Base-by-base conservation (phyloP, 1,140 invertebrate species). In the Marisa cornuarietis region DNA sequence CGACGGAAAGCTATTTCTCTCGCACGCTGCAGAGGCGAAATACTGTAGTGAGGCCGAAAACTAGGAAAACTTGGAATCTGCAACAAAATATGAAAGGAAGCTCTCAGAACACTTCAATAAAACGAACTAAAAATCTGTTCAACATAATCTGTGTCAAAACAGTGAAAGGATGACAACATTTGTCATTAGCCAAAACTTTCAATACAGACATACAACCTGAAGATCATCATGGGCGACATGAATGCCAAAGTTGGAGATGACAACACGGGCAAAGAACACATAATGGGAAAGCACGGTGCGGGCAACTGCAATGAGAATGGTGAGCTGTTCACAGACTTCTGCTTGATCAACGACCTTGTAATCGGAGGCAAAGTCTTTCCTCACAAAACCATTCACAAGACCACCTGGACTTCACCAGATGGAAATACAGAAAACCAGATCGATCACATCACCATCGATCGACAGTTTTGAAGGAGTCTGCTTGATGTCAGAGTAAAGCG, bases 311-410 rank as follows among this genome's bases (percentile, higher is more conserved):
- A 61, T 16, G 76, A 82, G 6, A 82, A 80, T 74, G 71, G 80
- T 63, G 80, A 83, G 71, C 79, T 75, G 78, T 71, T 82, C 22
- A 62, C 78, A 31, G 78, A 83, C 14, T 22, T 79, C 20, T 82
- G 83, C 78, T 42, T 74, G 2, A 9, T 69, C 49, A 86, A 82
- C 74, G 71, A 80, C 58, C 24, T 84, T 20, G 78, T 82, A 54
- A 85, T 85, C 31, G 79, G 63, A 58, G 78, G 72, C n/a, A 87
- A 66, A 11, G 74, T 83, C 24, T 85, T 86, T 58, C 58, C 69
- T 52, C 83, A 84, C 61, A 79, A 74, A 63, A 79, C 66, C 61
- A 84, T 83, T 22, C 82, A n/a, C n/a, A n/a, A n/a, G n/a, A n/a
- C n/a, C n/a, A n/a, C n/a, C n/a, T n/a, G n/a, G n/a, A n/a, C n/a